Evolutionary conservation across 2,888 invertebrate species (phyloP), one percentile per base, ranked within the genome.

Genomic region (Hypselothyrea guttata): DNA sequence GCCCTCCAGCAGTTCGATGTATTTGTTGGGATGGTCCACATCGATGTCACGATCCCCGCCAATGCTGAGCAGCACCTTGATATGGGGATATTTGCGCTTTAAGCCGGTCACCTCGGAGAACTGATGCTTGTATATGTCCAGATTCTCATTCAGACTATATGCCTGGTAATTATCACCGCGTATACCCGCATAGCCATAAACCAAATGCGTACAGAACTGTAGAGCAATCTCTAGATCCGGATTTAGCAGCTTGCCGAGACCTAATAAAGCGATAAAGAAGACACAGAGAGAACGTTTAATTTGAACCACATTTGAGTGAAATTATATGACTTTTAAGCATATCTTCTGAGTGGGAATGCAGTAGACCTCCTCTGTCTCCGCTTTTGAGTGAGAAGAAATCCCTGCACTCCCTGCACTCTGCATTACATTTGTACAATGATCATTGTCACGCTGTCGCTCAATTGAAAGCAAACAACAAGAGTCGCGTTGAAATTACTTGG

Each of bases 151-250:
- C 31, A 95, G 90, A 0, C 95, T 92, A 13, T 93, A 90, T 71
- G 94, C 91, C 88, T 95, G 94, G 89, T 92, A 93, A 55, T 92
- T 93, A 30, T 93, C 93, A 7, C 92, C 91, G 60, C 94, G 93
- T 40, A 96, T 91, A 11, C 94, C 95, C 34, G 95, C 94, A 85
- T 92, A 95, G 11, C 95, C 95, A 87, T 96, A 96, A n/a, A 95
- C 90, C 71, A 96, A 88, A 87, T 96, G 95, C 0, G 95, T 93
- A 90, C 96, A 96, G 90, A 94, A 93, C 15, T 94, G 92, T 4
- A 95, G 88, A 0, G 95, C 95, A 0, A 94, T 92, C 65, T 94
- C 94, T 84, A 96, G 85, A 87, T 95, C 95, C 37, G 92, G 88
- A 0, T 94, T 91, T 83, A 94, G 92, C 88, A 95, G 93, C 84